These are phyloP conservation scores for Isurus oxyrinchus DNA, from an alignment of 2,113 vertebrate species.

Conservation along the genomic window DNA sequence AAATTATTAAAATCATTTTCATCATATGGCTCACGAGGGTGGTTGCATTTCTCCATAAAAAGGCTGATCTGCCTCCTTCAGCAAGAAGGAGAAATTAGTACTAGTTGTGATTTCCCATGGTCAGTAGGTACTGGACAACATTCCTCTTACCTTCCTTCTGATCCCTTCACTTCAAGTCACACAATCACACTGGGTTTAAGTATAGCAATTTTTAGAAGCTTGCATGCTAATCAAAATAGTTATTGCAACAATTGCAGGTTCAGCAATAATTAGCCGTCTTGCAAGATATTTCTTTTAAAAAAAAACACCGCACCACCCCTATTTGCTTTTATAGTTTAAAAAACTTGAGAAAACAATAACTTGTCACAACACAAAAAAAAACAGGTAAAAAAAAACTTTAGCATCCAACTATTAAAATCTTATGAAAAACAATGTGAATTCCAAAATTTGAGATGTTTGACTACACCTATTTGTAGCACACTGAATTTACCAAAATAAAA, in stretches of 20 bases:
- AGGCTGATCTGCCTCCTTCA: background rate
- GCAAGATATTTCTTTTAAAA: background rate
- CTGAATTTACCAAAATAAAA: background rate
- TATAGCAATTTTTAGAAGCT: background rate
- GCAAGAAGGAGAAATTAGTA: background rate
- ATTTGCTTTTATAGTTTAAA: background rate
- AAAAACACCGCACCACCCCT: background rate
- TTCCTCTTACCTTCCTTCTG: background rate
- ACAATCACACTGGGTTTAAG: background rate
- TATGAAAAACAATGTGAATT: background rate
- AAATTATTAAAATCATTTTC: background rate
- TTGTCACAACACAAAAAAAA: background rate
- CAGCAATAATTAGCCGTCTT: background rate
- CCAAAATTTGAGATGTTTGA: background rate
- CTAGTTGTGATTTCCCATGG: background rate
- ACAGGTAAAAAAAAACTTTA: background rate
- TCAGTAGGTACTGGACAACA: background rate
- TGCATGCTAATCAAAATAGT: background rate
- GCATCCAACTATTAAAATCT: background rate
- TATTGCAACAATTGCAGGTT: background rate
- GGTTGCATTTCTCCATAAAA: background rate
- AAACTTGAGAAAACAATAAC: background rate
- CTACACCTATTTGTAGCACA: background rate
- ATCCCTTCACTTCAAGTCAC: background rate
- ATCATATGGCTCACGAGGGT: background rate